Conservation (phyloP, 2,888 invertebrate genomes). For the Diaprepes abbreviatus region DNA sequence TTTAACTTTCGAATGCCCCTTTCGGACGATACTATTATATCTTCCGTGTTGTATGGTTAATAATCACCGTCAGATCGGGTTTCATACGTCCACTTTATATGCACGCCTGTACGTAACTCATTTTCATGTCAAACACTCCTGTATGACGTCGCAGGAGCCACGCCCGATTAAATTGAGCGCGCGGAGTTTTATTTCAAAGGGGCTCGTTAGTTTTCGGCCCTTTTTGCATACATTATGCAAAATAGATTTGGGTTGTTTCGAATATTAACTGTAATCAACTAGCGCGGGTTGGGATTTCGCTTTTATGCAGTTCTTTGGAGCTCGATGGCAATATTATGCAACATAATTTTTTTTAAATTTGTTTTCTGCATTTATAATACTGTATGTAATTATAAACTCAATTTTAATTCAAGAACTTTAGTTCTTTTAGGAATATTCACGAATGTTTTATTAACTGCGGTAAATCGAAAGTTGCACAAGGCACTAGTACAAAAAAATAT, state of each 20-base stretch:
- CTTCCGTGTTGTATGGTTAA: conserved; percentile 7
- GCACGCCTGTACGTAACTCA: conserved; percentile 37
- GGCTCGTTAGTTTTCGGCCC: conserved; percentile 46
- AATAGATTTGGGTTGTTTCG: conserved; percentile 10
- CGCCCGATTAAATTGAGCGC: conserved; percentile 46
- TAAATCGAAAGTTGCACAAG: too few relatives aligned
- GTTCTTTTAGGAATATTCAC: too few relatives aligned
- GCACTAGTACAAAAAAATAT: too few relatives aligned
- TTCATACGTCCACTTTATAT: conserved; percentile 12
- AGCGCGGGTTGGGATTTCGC: neutral
- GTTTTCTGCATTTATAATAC: too few relatives aligned
- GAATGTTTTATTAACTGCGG: too few relatives aligned
- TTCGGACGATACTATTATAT: neutral
- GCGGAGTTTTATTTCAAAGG: conserved; percentile 44
- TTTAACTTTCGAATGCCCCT: neutral
- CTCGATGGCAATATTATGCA: too few relatives aligned
- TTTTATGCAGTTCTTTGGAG: neutral
- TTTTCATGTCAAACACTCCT: conserved; percentile 49
- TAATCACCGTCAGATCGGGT: conserved; percentile 2
- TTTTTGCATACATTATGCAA: conserved; percentile 42
- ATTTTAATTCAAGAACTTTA: too few relatives aligned
- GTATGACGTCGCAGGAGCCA: conserved; percentile 39
- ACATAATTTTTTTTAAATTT: too few relatives aligned
- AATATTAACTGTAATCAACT: conserved; percentile 2
- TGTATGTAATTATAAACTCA: too few relatives aligned